A percentile compares a stretch with the other conserved stretches of the same genome.
phyloP scores from a whole-genome alignment of 53 echinoderm and acorn worm genomes.

The Paelopatides confundens region DNA sequence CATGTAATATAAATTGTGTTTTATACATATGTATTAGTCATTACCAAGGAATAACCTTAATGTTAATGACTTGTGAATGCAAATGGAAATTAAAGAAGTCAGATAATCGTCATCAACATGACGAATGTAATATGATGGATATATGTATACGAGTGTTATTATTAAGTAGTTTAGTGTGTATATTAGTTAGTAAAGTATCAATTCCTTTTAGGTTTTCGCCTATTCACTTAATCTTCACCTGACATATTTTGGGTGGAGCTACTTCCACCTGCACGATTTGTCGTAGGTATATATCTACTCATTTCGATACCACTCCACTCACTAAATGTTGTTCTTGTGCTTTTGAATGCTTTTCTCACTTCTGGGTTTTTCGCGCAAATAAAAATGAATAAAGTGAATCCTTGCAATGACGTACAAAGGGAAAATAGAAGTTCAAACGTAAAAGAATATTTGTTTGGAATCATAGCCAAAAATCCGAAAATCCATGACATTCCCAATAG shows the following conservation, averaged over 20 bases:
- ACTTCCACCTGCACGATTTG: neutral
- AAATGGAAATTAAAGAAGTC: too few species aligned
- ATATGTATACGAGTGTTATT: too few species aligned
- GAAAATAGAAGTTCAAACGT: neutral
- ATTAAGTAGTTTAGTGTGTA: too few species aligned
- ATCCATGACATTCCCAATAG: neutral
- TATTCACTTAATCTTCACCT: too few species aligned
- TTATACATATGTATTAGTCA: too few species aligned
- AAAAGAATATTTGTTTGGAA: neutral
- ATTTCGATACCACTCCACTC: neutral
- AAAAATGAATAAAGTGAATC: neutral
- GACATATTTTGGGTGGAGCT: neutral
- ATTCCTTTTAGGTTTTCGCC: too few species aligned
- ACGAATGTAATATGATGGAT: too few species aligned
- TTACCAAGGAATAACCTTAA: too few species aligned
- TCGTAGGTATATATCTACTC: neutral
- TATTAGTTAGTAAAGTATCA: too few species aligned
- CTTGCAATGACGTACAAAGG: slow-evolving; percentile 2
- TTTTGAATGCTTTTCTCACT: neutral
- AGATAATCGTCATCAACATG: too few species aligned
- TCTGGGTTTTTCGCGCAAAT: slow-evolving; percentile 4
- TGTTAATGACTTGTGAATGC: too few species aligned
- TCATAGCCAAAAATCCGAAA: neutral
- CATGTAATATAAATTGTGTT: too few species aligned
- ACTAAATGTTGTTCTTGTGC: neutral